Evolutionary conservation across 2,797 vertebrate species (phyloP), one percentile per base, ranked within the genome.

Genomic region (Perodicticus potto): DNA sequence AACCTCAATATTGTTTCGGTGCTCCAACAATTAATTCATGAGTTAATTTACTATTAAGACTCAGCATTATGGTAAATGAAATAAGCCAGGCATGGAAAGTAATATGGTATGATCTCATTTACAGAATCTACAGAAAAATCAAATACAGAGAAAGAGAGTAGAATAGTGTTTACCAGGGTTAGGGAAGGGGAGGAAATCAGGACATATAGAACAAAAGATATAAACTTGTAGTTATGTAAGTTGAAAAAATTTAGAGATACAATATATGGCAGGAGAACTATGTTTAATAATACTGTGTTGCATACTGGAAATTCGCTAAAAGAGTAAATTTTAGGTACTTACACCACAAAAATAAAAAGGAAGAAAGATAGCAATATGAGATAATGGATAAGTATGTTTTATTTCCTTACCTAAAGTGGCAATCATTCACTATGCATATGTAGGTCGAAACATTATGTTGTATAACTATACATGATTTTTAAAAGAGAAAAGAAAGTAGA

Each of bases 161-260:
- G 13, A 63, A 11, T 12, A 17, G 13, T n/a, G 3, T 40, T 17
- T 49, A 86, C 5, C 59, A 10, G 22, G 67, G 8, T 13, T 2
- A 10, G 19, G 16, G 29, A 59, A 23, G 5, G 19, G 10, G 17
- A 29, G 5, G 8, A 61, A 55, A 53, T 49, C 0, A 25, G 29
- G 14, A 40, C 32, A 27, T 57, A 5, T 4, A 40, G 37, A n/a
- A 43, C 27, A 53, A 92, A 83, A 9, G 4, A 3, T 20, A 59
- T 5, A 73, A 40, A 67, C 23, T 37, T 49, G 8, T 2, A 1
- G 4, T 53, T 25, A n/a, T 7, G 0, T 22, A 7, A 3, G 16
- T 22, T 65, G 16, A 67, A 22, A 14, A 37, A 67, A 19, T n/a
- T 9, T 63, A 16, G 11, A 80, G 49, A 25, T 7, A 27, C 34